Conservation (phyloP, 2,797 vertebrate species). For the Iguana delicatissima region DNA sequence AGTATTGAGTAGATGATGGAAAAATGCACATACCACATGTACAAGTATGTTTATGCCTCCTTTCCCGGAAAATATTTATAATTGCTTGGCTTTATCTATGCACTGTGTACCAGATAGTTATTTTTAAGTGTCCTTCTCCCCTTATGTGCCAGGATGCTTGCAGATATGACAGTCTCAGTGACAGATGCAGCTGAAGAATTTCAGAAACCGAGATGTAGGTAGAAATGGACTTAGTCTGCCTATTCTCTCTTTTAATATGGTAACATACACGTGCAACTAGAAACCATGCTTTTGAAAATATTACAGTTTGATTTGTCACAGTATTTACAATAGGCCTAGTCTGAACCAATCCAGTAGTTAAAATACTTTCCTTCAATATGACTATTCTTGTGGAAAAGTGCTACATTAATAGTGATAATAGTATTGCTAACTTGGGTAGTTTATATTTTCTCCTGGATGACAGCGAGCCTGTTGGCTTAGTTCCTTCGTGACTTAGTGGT, state of each 20-base stretch:
- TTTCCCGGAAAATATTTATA: not conserved
- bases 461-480: not conserved
- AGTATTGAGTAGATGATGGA: not conserved
- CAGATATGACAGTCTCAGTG: not conserved
- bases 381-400: not conserved
- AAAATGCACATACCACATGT: not conserved
- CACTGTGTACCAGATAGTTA: not conserved
- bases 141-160: constrained; percentile 19
- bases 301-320: not conserved
- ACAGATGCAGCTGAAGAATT: not conserved
- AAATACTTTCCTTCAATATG: not conserved
- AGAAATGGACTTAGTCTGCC: not conserved
- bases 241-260: not conserved
- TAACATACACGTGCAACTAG: not conserved
- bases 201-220: not conserved
- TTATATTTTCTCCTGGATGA: not conserved
- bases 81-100: not conserved
- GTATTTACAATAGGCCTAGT: not conserved
- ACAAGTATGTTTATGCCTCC: not conserved
- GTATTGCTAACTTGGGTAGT: no score
- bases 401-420: not conserved
- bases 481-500: not conserved
- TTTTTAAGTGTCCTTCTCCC: constrained; percentile 8
- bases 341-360: not conserved
- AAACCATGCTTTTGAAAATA: not conserved